A percentile compares a stretch with the other conserved stretches of the same genome.
Evolutionary conservation across 2,113 vertebrate genomes (phyloP).

Genomic region (Melanocharis versteri): DNA sequence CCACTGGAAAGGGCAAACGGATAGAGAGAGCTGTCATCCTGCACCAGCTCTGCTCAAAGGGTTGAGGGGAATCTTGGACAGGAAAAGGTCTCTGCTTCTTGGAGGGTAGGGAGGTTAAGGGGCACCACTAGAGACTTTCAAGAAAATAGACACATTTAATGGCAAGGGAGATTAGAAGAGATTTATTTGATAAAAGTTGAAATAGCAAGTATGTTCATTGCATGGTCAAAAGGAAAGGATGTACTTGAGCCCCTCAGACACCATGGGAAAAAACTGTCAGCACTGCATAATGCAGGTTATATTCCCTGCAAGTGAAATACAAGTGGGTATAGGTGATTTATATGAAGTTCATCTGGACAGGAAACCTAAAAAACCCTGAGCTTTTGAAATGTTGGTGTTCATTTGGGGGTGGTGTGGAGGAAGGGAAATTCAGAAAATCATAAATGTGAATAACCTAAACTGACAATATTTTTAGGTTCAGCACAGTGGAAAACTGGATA

Average conservation of each 20-base stretch:
- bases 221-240: neutral
- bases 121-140: neutral
- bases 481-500: neutral
- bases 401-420: fast-evolving
- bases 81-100: neutral
- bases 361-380: neutral
- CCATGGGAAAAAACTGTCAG: neutral
- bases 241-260: neutral
- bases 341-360: neutral
- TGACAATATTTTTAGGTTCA: neutral
- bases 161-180: neutral
- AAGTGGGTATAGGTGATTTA: neutral
- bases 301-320: neutral
- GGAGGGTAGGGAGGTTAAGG: neutral
- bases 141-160: neutral
- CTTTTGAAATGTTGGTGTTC: neutral
- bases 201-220: neutral
- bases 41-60: neutral
- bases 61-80: neutral
- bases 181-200: neutral
- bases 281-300: neutral
- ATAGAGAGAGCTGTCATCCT: neutral
- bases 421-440: neutral
- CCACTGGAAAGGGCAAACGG: neutral
- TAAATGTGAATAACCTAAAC: neutral